A percentile compares a stretch with the other conserved stretches of the same genome.
Evolutionary conservation across 2,888 invertebrate genomes (phyloP).

Genomic region (Ornithoptera alexandrae): DNA sequence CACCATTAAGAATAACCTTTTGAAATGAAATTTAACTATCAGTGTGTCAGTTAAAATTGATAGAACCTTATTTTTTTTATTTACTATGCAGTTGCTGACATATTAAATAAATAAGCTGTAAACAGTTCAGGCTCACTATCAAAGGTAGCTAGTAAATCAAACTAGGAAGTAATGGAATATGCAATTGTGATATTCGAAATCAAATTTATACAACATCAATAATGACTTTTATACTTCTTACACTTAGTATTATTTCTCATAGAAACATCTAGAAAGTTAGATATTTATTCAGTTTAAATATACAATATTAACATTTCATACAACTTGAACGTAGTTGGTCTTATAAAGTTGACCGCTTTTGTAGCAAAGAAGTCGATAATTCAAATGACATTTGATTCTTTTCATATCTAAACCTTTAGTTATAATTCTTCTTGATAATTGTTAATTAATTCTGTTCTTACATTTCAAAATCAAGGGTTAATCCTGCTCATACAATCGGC

Average conservation of each 20-base stretch:
- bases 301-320: conserved; percentile 26
- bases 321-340: conserved; percentile 10
- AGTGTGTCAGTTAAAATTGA: neutral
- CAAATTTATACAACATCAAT: neutral
- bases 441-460: neutral
- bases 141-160: neutral
- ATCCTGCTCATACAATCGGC: no score
- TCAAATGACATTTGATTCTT: conserved; percentile 17
- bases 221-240: conserved; percentile 1
- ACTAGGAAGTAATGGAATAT: neutral
- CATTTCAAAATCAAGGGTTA: no score
- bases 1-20: neutral
- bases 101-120: neutral
- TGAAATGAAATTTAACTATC: neutral
- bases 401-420: neutral
- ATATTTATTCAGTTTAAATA: conserved; percentile 28
- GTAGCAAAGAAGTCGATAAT: conserved; percentile 6
- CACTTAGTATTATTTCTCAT: neutral
- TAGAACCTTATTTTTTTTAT: neutral
- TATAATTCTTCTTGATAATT: neutral
- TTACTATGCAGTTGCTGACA: no score
- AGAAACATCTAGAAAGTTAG: conserved; percentile 20
- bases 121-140: neutral
- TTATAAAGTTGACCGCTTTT: conserved; percentile 18
- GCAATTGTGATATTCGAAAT: neutral